Percentiles rank a stretch among this genome's conserved stretches.
phyloP scores from a whole-genome alignment of 2,797 vertebrate genomes.

The Crypturellus tataupa region DNA sequence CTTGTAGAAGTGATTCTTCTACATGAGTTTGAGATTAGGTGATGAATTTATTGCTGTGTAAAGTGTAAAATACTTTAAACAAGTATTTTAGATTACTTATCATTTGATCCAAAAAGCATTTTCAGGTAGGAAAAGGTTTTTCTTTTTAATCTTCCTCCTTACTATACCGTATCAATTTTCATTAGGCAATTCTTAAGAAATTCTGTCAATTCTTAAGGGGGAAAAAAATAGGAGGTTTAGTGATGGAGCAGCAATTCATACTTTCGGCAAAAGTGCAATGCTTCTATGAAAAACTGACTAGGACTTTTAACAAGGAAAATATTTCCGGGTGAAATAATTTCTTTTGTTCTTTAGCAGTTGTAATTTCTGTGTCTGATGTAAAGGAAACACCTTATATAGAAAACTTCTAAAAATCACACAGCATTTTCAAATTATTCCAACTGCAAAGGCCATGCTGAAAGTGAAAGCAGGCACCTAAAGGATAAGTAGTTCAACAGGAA shows the following conservation, averaged over 20 bases:
- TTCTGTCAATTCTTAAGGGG: not conserved
- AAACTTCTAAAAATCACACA: not conserved
- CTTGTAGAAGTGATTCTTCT: not conserved
- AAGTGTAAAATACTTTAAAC: not conserved
- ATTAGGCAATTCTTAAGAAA: not conserved
- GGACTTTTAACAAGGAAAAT: not conserved
- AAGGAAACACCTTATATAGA: not conserved
- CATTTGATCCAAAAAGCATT: not conserved
- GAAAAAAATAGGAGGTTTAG: not conserved
- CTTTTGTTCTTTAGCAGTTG: not conserved
- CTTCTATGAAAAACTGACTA: not conserved
- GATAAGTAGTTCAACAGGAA: not conserved
- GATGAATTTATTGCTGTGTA: not conserved
- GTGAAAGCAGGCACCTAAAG: not conserved
- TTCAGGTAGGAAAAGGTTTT: not conserved
- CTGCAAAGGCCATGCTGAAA: rapidly evolving
- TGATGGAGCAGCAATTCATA: not conserved
- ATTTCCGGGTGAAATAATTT: not conserved
- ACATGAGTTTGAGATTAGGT: not conserved
- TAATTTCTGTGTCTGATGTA: not conserved
- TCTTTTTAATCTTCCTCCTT: not conserved
- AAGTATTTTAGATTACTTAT: not conserved
- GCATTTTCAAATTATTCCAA: not conserved
- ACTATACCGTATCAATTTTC: not conserved
- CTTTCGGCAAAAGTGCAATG: not conserved